These are phyloP conservation scores for Phaetusa simplex DNA, from an alignment of 2,113 vertebrate species.

Conservation along the genomic window DNA sequence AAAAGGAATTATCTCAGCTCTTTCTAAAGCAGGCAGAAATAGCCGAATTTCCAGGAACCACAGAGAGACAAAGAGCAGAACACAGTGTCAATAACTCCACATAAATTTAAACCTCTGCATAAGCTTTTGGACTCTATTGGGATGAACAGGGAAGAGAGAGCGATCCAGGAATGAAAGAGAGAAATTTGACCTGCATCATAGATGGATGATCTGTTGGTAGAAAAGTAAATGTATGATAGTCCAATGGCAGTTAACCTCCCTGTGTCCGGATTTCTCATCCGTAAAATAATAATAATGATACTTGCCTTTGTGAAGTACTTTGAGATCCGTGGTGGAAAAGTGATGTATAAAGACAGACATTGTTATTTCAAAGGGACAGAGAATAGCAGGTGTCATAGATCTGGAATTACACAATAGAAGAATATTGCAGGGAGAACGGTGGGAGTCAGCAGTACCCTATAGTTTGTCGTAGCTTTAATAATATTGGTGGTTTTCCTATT, in stretches of 20 bases:
- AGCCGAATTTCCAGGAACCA: conserved; percentile 44
- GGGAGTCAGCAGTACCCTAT: background rate
- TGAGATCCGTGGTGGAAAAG: background rate
- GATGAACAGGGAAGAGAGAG: background rate
- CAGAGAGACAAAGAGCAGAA: conserved; percentile 39
- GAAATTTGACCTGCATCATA: background rate
- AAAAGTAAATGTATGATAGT: background rate
- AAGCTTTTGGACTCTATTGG: conserved; percentile 3
- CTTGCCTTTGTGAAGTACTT: background rate
- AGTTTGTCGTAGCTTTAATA: background rate
- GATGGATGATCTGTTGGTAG: background rate
- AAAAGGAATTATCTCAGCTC: conserved; percentile 40
- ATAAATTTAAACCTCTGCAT: conserved; percentile 30
- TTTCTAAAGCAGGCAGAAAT: conserved; percentile 16
- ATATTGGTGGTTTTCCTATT: background rate
- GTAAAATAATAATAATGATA: background rate
- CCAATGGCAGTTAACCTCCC: background rate
- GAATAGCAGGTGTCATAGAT: conserved; percentile 2
- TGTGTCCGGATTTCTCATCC: background rate
- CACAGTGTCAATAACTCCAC: conserved; percentile 40
- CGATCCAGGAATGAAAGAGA: background rate
- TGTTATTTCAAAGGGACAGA: conserved; percentile 12
- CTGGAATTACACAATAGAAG: background rate
- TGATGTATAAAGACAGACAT: background rate
- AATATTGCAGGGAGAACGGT: background rate